Conservation (phyloP, 2,797 vertebrate genomes). For the Sphenodon punctatus region DNA sequence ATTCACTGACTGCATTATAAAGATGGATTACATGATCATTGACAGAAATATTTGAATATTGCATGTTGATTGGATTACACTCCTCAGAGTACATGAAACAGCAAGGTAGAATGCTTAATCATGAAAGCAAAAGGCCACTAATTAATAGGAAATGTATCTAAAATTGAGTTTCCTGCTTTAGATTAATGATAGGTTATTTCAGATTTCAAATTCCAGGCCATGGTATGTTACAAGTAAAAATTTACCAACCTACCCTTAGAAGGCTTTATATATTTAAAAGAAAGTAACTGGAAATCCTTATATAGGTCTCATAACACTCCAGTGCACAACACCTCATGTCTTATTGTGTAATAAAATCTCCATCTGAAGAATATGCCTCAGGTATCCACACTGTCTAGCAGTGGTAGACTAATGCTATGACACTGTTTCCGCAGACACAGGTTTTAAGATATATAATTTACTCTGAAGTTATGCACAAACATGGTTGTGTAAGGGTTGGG, state of each 20-base stretch:
- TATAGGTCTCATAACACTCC: background rate
- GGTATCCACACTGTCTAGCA: background rate
- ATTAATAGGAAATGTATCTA: background rate
- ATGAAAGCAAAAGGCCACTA: constrained; percentile 13
- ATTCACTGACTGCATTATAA: constrained; percentile 28
- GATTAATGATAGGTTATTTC: constrained; percentile 15
- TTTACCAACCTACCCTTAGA: background rate
- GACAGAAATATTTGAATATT: constrained; percentile 29
- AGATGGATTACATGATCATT: constrained; percentile 20
- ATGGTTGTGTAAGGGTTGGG: too few relatives aligned
- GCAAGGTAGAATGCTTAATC: constrained; percentile 29
- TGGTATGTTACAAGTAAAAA: background rate
- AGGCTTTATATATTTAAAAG: background rate
- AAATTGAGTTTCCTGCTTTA: background rate
- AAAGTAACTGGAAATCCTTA: background rate
- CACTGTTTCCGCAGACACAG: background rate
- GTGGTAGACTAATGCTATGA: background rate
- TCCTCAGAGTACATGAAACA: background rate
- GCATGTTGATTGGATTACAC: constrained; percentile 32
- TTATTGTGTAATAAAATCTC: background rate
- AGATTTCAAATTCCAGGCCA: background rate
- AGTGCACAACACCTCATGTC: background rate
- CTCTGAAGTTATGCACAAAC: background rate
- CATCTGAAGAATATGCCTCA: background rate
- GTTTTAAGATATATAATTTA: background rate